A percentile compares a stretch with the other conserved stretches of the same genome.
These are phyloP conservation scores for Oxytorus armatus DNA, from an alignment of 2,888 invertebrate species.

Conservation along the genomic window DNA sequence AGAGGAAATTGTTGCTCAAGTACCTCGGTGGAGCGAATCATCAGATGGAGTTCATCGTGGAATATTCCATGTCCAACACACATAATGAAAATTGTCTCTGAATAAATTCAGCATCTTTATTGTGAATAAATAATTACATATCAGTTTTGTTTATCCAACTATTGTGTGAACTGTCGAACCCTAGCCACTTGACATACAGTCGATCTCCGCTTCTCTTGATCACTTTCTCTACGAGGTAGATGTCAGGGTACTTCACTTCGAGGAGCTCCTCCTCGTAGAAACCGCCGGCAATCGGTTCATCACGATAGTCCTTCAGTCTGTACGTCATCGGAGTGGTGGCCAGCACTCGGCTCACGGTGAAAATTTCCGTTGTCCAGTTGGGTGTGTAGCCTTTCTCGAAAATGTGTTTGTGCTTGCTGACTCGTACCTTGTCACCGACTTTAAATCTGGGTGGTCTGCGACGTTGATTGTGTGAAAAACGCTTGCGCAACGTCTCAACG, in stretches of 20 bases:
- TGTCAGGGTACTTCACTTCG: conserved; percentile 42
- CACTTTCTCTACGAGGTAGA: conserved; percentile 59
- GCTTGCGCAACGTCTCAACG: no score
- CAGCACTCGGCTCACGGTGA: conserved; percentile 69
- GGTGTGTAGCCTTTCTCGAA: conserved; percentile 77
- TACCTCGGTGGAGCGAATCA: conserved; percentile 23
- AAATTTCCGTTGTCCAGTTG: conserved; percentile 80
- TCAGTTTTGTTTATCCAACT: conserved; percentile 51
- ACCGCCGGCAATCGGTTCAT: conserved; percentile 72
- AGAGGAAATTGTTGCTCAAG: conserved; percentile 29
- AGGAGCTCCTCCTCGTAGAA: conserved; percentile 59
- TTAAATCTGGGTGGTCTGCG: no score
- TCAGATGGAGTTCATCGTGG: conserved; percentile 39
- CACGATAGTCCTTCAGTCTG: conserved; percentile 73
- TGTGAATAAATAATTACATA: conserved; percentile 7
- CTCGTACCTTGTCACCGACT: conserved; percentile 69
- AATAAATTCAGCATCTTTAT: no score
- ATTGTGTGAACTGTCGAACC: conserved; percentile 52
- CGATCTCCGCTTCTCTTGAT: conserved; percentile 40
- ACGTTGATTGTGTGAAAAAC: no score
- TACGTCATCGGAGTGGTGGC: conserved; percentile 74
- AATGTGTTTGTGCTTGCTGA: conserved; percentile 75
- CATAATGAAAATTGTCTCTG: no score
- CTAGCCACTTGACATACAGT: conserved; percentile 53
- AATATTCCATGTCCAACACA: not conserved